Evolutionary conservation across 1,140 invertebrate species (phyloP).

Genomic region (Carposina sasakii): DNA sequence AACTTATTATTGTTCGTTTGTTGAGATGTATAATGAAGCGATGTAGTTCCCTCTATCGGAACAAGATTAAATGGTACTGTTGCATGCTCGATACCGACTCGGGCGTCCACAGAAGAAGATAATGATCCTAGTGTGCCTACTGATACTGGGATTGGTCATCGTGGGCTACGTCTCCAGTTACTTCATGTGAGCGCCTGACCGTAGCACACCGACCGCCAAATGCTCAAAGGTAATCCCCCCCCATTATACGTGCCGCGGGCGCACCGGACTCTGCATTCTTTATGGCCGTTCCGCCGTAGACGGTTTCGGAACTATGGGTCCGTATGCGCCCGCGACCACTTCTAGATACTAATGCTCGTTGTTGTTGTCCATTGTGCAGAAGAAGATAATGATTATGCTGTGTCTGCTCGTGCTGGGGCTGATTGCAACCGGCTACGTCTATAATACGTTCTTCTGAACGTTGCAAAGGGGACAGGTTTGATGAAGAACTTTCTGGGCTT

Average conservation of each 20-base stretch:
- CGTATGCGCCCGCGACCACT: slow-evolving; percentile 35
- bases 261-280: not conserved
- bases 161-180: slow-evolving; percentile 75
- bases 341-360: slow-evolving; percentile 64
- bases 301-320: slow-evolving; percentile 4
- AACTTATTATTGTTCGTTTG: not conserved
- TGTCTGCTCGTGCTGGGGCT: slow-evolving; percentile 87
- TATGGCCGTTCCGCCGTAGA: not conserved
- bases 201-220: slow-evolving; percentile 27
- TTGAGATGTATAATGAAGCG: not conserved
- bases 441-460: slow-evolving; percentile 68
- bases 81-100: slow-evolving; percentile 46
- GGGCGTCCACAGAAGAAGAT: slow-evolving; percentile 94
- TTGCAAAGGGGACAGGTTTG: slow-evolving; percentile 61
- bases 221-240: slow-evolving; percentile 55
- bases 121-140: slow-evolving; percentile 97
- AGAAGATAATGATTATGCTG: slow-evolving; percentile 98
- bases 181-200: slow-evolving; percentile 57
- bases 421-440: slow-evolving; percentile 81
- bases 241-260: slow-evolving; percentile 25
- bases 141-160: slow-evolving; percentile 89
- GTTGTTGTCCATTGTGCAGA: slow-evolving; percentile 83
- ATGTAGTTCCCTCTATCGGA: slow-evolving; percentile 9
- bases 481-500: slow-evolving; percentile 39
- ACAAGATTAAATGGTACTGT: slow-evolving; percentile 63